Base-by-base conservation (phyloP, 2,888 invertebrate genomes). In the Synergus itoensis region DNA sequence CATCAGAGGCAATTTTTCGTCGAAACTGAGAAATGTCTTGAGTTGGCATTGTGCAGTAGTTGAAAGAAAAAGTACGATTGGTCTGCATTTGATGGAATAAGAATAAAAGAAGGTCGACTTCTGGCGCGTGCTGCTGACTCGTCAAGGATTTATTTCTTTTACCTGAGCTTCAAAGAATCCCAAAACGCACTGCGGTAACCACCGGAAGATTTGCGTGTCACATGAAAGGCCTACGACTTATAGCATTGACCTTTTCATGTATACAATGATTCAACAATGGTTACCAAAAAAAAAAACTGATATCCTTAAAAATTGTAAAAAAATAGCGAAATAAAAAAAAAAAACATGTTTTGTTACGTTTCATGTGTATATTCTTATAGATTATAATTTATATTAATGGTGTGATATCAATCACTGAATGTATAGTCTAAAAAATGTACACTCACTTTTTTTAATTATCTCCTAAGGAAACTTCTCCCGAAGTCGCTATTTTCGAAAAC, bases 81-180 rank as follows among this genome's bases (percentile, higher is more conserved):
- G 73, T 48, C 53, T 11, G 53, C 53, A 73, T 73, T 73, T 73
- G 73, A 73, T 73, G 48, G 53, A 73, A 73, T 36, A 73, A 73
- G 73, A 73, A 73, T 73, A 73, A 73, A 53, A 21, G 73, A 73
- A n/a, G 73, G 53, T 36, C 73, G 73, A 60, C 62, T 60, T 62
- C 53, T 73, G 69, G 78, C 78, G 78, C 78, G 78, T 78, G 78
- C 62, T 62, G 43, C 69, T 69, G 78, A 67, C 78, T 78, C 73
- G 41, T 78, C 62, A 48, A 48, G 28, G 73, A 77, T 76, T 77
- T 76, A 63, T 73, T 73, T 53, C 73, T 73, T 36, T 36, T 73
- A 48, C 73, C 73, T 36, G 36, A 48, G 28, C 16, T 40, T 62
- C 60, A 62, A 60, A 76, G 62, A 76, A 62, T 11, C 18, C 43